Percentiles rank a stretch among this genome's conserved stretches.
Conservation (phyloP, 1,140 invertebrate species). For the Araneus ventricosus region DNA sequence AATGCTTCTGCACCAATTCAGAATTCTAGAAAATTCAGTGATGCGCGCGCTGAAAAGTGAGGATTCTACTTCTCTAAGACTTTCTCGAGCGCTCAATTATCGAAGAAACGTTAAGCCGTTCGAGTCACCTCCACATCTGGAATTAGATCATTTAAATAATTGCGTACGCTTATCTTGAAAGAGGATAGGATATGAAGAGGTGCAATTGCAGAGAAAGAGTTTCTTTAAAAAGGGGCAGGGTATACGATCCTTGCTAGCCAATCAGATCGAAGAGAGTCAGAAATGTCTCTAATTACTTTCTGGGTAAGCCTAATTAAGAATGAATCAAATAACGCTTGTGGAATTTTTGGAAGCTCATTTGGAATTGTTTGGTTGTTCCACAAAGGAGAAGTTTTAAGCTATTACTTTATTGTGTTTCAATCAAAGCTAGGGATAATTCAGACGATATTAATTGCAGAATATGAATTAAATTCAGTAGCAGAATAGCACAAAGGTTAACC, state of each 20-base stretch:
- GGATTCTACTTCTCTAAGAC: neutral
- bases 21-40: neutral
- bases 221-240: neutral
- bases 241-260: neutral
- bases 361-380: neutral
- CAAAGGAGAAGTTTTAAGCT: neutral
- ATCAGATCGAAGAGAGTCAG: neutral
- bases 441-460: no score
- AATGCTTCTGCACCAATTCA: conserved; percentile 19
- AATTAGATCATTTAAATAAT: conserved; percentile 67
- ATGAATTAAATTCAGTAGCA: no score
- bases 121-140: neutral
- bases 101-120: conserved; percentile 50
- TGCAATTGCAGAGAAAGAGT: neutral
- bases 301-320: conserved; percentile 36
- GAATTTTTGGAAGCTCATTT: neutral
- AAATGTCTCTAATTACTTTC: conserved; percentile 44
- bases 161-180: conserved; percentile 42
- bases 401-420: neutral
- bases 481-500: no score
- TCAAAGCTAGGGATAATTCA: no score
- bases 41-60: conserved; percentile 3
- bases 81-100: conserved; percentile 27
- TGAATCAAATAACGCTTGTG: neutral
- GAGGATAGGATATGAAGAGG: neutral